phyloP scores from a whole-genome alignment of 2,888 invertebrate genomes.

The Drosophila nigritarsus region DNA sequence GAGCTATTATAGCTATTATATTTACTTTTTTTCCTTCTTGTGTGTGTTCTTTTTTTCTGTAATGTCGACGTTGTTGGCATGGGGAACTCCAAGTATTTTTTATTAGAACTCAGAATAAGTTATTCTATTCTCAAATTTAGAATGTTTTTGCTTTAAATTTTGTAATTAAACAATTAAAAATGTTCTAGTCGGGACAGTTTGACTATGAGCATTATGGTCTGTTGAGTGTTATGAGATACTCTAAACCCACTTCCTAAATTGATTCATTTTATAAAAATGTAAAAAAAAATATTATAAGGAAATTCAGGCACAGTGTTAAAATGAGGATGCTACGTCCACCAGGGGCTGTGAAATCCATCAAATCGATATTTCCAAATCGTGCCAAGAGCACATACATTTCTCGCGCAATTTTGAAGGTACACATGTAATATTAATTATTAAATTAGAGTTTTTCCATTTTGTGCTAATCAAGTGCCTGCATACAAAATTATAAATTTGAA shows the following conservation, averaged over 20 bases:
- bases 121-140: not conserved
- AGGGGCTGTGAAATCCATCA: not conserved
- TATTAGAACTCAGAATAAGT: not conserved
- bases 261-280: not conserved
- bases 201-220: not conserved
- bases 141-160: not conserved
- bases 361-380: not conserved
- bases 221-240: not conserved
- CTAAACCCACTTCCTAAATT: not conserved
- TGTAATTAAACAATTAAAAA: not conserved
- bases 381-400: not conserved
- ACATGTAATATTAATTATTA: not conserved
- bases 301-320: not conserved
- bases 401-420: not conserved
- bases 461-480: not conserved
- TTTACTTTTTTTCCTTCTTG: not conserved
- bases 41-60: not conserved
- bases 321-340: not conserved
- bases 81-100: not conserved
- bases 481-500: not conserved
- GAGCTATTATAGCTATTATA: not conserved
- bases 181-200: not conserved
- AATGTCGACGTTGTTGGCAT: not conserved
- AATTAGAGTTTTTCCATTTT: not conserved
- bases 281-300: not conserved